Evolutionary conservation across 37 sponge, comb jelly and placozoan genomes (phyloP), one percentile per base, ranked within the genome.

Genomic region (Trichoplax adhaerens): DNA sequence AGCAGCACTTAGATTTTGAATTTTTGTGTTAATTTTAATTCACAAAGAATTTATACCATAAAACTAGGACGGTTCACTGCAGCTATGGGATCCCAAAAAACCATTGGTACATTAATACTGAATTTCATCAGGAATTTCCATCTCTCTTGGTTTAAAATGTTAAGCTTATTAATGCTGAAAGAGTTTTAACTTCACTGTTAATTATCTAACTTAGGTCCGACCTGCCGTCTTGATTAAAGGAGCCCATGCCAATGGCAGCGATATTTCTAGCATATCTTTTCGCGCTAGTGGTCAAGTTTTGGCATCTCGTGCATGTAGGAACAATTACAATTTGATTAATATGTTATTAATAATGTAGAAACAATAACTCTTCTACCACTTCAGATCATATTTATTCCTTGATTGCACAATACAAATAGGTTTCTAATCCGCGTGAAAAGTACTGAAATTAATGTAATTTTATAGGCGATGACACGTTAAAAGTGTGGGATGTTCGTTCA

Each of bases 401-500:
- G 71, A 58, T 46, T n/a, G 3, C 55, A 69, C 0, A 47, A 57
- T 57, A 58, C 71, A 12, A 57, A 69, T 47, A 47, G 57, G 52
- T 10, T 3, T 6, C 29, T 29, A 3, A 48, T 6, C 57, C 58
- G 57, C 56, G 53, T 69, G 52, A 46, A n/a, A 3, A 69, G 56
- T 69, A 29, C 71, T 69, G 4, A 6, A 57, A 3, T 69, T 69
- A 57, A 4, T 48, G 53, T 69, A 57, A 72, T 12, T 49, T 58
- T 50, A 56, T 73, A 53, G 88, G 89, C 72, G 96, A 95, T 77
- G 86, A 83, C 65, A 90, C 88, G 7, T 62, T 95, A 50, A 90
- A 90, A 77, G 52, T 87, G 58, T 95, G 91, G 91, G 97, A 95
- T 62, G 76, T 95, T 7, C 63, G 97, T 51, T 56, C 81, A 5